These are phyloP conservation scores for Etheostoma cragini DNA, from an alignment of 2,113 vertebrate genomes.

Conservation along the genomic window DNA sequence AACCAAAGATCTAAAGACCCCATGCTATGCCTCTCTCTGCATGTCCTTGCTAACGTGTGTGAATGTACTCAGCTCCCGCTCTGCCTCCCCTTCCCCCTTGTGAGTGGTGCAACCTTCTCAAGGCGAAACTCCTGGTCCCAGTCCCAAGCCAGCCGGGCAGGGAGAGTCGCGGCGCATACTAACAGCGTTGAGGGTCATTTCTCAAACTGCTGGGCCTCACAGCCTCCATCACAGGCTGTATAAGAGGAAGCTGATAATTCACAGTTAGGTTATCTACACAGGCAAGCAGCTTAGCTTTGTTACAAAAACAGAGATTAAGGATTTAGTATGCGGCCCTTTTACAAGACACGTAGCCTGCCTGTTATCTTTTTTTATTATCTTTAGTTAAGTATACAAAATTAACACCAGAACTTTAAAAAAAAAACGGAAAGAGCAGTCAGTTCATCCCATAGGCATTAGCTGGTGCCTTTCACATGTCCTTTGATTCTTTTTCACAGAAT, in stretches of 20 bases:
- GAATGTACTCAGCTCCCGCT: conserved; percentile 11
- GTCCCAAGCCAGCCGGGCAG: conserved; percentile 53
- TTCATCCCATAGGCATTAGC: conserved; percentile 33
- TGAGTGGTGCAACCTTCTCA: conserved; percentile 72
- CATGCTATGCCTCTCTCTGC: conserved; percentile 34
- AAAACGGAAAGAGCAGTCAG: conserved; percentile 20
- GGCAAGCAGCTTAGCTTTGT: neutral
- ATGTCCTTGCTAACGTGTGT: conserved; percentile 54
- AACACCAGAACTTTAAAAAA: neutral
- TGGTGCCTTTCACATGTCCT: conserved; percentile 38
- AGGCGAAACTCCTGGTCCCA: conserved; percentile 55
- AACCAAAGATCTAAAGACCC: conserved; percentile 13
- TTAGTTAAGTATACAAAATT: conserved; percentile 9
- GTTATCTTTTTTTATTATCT: conserved; percentile 13
- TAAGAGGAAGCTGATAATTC: conserved; percentile 4
- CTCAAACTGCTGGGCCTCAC: conserved; percentile 22
- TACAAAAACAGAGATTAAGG: conserved; percentile 13
- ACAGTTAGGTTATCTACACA: neutral
- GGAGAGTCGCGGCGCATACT: conserved; percentile 52
- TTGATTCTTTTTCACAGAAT: conserved; percentile 40
- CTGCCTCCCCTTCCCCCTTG: conserved; percentile 37
- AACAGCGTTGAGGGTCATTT: conserved; percentile 54
- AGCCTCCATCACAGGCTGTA: conserved; percentile 3
- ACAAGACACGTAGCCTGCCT: neutral
- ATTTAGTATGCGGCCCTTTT: conserved; percentile 4